phyloP scores from a whole-genome alignment of 2,888 invertebrate genomes.

The Sinelater perroti region DNA sequence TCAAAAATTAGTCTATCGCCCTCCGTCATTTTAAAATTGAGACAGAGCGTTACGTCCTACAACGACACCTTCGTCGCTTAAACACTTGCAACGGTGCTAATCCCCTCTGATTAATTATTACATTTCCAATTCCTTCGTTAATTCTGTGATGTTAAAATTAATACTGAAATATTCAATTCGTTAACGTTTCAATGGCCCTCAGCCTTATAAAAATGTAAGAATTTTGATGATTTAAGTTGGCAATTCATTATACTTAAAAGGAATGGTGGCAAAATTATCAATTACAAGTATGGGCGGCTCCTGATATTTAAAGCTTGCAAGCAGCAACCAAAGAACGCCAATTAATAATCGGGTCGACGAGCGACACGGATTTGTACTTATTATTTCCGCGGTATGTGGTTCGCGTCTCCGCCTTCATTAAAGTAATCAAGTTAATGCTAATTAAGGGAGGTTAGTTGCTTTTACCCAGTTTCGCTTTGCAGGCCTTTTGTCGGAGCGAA shows the following conservation, averaged over 20 bases:
- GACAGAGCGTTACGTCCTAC: too few species aligned
- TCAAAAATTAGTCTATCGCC: too few species aligned
- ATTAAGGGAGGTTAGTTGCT: constrained; percentile 5
- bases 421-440: constrained; percentile 11
- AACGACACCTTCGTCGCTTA: too few species aligned
- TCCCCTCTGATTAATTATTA: too few species aligned
- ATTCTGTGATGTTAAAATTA: too few species aligned
- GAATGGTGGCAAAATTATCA: neutral
- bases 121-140: too few species aligned
- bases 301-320: too few species aligned
- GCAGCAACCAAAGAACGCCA: too few species aligned
- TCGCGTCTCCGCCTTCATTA: neutral
- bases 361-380: constrained; percentile 9
- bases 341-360: constrained; percentile 13
- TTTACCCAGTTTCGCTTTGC: constrained; percentile 6
- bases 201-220: neutral
- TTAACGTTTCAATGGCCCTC: constrained; percentile 10
- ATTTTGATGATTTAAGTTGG: neutral
- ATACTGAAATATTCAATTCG: too few species aligned
- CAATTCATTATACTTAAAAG: neutral
- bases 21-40: too few species aligned
- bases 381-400: constrained; percentile 1
- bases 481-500: constrained; percentile 5
- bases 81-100: too few species aligned
- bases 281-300: too few species aligned